Evolutionary conservation across 2,888 invertebrate genomes (phyloP).

Genomic region (Idaea aversata): DNA sequence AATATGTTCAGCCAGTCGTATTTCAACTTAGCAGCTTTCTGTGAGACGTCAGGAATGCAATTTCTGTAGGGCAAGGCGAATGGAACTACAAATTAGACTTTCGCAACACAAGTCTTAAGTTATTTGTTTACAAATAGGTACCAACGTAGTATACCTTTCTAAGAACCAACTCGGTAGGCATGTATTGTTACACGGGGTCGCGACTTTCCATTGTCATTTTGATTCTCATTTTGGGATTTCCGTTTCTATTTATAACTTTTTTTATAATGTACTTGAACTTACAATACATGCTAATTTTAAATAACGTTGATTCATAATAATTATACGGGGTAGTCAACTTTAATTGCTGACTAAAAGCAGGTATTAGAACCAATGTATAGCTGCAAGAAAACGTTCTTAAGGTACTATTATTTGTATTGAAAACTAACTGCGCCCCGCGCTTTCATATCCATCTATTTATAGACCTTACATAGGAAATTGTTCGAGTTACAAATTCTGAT

Average conservation of each 20-base stretch:
- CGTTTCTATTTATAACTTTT: not conserved
- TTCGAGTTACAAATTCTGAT: too few relatives aligned
- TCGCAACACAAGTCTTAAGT: not conserved
- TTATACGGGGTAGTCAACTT: not conserved
- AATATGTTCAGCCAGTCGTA: too few relatives aligned
- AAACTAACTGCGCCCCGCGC: too few relatives aligned
- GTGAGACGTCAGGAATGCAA: too few relatives aligned
- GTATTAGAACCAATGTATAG: too few relatives aligned
- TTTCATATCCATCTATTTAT: too few relatives aligned
- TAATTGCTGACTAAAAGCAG: too few relatives aligned
- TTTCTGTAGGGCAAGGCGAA: not conserved
- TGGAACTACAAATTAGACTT: not conserved
- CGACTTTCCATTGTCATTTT: not conserved
- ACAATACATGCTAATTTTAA: not conserved
- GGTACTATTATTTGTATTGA: too few relatives aligned
- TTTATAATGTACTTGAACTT: not conserved
- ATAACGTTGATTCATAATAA: not conserved
- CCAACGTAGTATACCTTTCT: not conserved
- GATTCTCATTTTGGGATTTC: not conserved
- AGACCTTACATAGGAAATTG: too few relatives aligned
- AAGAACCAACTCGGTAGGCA: not conserved
- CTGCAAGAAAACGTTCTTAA: too few relatives aligned
- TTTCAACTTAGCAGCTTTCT: too few relatives aligned
- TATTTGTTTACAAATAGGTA: not conserved
- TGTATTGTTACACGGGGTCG: not conserved